Evolutionary conservation across 2,113 vertebrate species (phyloP).

Genomic region (Nansenia antarctica): DNA sequence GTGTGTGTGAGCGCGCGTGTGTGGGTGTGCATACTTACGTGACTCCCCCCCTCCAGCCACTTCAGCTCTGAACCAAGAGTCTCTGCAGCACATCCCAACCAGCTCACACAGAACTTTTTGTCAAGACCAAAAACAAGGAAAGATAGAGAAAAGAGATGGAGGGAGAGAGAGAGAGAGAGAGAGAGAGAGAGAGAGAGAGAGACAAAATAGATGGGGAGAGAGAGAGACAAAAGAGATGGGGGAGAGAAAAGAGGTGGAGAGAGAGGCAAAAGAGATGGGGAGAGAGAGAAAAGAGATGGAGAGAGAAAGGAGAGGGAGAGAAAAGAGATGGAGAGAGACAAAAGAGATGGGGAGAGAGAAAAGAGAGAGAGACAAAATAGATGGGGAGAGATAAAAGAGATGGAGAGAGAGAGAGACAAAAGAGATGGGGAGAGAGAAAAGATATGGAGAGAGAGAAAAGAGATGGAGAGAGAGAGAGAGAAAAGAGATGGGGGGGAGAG

Average conservation of each 20-base stretch:
- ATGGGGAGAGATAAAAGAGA: neutral
- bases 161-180: neutral
- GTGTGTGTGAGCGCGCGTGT: too few relatives aligned
- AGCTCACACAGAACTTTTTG: slow-evolving; percentile 2
- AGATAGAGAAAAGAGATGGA: neutral
- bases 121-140: neutral
- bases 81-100: slow-evolving; percentile 14
- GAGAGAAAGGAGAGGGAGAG: neutral
- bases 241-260: neutral
- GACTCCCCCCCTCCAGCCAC: too few relatives aligned
- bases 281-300: neutral
- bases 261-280: neutral
- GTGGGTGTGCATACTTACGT: too few relatives aligned
- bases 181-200: neutral
- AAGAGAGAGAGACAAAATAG: neutral
- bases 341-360: neutral
- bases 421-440: neutral
- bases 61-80: slow-evolving; percentile 9
- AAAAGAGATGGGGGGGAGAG: too few relatives aligned
- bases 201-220: neutral
- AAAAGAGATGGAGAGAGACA: neutral
- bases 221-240: neutral
- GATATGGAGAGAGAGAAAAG: neutral
- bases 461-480: neutral
- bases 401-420: neutral